These are phyloP conservation scores for Meandrina meandrites DNA, from an alignment of 92 coral and sea anemone species.

Conservation along the genomic window DNA sequence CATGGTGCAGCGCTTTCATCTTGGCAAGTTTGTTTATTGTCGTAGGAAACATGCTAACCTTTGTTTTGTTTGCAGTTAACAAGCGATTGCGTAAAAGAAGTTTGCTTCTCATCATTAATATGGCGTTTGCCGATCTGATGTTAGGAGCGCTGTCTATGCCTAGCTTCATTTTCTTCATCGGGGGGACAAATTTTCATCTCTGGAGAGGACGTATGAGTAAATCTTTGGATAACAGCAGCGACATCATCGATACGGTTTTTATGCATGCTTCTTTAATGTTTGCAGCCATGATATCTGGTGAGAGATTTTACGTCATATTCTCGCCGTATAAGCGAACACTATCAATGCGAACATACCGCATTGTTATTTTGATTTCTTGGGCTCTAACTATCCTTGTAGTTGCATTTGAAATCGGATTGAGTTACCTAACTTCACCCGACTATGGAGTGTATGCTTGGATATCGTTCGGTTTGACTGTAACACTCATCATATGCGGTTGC, in stretches of 20 bases:
- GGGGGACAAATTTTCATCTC: neutral
- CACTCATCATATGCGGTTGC: no score
- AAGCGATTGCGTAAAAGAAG: neutral
- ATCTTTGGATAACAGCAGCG: neutral
- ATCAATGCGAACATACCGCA: neutral
- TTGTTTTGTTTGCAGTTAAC: no score
- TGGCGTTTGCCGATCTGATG: no score
- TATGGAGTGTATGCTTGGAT: neutral
- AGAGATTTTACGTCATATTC: neutral
- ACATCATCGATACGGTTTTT: neutral
- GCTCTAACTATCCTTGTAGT: neutral
- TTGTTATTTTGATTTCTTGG: neutral
- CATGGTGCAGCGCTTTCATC: neutral
- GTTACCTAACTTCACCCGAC: no score
- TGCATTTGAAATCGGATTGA: neutral
- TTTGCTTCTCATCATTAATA: neutral
- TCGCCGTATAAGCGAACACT: conserved; percentile 8
- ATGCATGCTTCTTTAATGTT: neutral
- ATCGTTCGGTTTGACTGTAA: neutral
- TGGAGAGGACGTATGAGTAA: no score
- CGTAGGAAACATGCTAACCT: no score
- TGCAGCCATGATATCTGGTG: no score
- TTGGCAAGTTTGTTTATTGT: neutral
- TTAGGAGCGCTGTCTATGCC: conserved; percentile 4
- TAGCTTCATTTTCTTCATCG: neutral